Evolutionary conservation across 2,888 invertebrate species (phyloP), one percentile per base, ranked within the genome.

Genomic region (Callimorpha dominula): DNA sequence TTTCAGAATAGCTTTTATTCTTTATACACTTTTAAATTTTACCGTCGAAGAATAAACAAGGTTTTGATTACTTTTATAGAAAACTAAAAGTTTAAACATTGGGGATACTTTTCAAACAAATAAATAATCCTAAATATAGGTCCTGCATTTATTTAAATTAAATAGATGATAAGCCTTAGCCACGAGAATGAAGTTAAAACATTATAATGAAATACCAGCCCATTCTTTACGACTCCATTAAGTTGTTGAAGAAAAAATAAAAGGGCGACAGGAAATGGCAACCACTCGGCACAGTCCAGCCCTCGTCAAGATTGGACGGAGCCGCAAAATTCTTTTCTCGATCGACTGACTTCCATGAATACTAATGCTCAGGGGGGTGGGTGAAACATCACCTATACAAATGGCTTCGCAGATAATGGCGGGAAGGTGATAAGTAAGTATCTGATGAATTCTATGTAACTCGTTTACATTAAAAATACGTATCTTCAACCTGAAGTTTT

Each of bases 341-440:
- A 95, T 94, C 93, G 94, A 92, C 90, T 93, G 93, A 93, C 92
- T 94, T 92, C 92, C 91, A 94, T 95, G 95, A 94, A 95, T 95
- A 94, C 95, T 95, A 95, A 95, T 95, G 93, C 87, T 80, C 81
- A 79, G 90, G 89, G 91, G 89, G 87, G 86, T 81, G 81, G 83
- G 78, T 81, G 88, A 89, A 91, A 90, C 88, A 89, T 88, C 90
- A 90, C 87, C 90, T 89, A 89, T 86, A 87, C 90, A 90, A 92
- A 92, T 90, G 88, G 87, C 90, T 88, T 86, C 85, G 83, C 81
- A 88, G 87, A 86, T 90, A 91, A 92, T 89, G 87, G 89, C 85
- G 83, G 79, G 79, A 84, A 87, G 83, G 85, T 86, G 87, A 81
- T 86, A 85, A 84, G 80, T 82, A 83, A 87, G 75, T 79, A 72